Conservation (phyloP, 2,797 vertebrate species). For the Euphonia xanthogaster region DNA sequence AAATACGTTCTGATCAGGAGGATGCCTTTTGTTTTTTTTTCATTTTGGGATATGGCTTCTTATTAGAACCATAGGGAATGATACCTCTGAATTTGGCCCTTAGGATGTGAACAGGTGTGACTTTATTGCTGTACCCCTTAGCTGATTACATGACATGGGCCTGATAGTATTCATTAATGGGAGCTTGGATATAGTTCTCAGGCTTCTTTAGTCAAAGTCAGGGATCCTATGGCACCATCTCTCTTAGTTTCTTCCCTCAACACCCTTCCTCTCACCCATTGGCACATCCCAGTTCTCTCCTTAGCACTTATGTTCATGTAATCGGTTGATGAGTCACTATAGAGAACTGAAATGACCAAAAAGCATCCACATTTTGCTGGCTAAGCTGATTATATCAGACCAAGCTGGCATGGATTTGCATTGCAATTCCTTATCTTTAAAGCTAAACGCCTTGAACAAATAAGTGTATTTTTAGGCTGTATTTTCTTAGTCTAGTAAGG, state of each 20-base stretch:
- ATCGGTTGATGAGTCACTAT: not conserved
- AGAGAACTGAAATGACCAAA: not conserved
- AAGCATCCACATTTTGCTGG: not conserved
- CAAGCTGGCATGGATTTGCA: not conserved
- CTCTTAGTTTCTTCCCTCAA: not conserved
- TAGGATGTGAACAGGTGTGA: not conserved
- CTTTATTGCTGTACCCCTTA: not conserved
- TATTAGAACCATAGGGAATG: not conserved
- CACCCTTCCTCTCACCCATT: not conserved
- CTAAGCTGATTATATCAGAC: not conserved
- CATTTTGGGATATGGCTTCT: not conserved
- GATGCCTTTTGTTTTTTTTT: not conserved
- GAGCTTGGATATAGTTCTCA: not conserved
- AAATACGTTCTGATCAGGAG: not conserved
- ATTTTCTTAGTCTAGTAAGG: not conserved
- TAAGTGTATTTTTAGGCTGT: not conserved
- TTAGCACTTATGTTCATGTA: fast-evolving
- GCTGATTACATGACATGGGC: not conserved
- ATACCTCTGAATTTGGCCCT: not conserved
- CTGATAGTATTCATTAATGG: not conserved
- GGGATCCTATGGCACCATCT: not conserved
- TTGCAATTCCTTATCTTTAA: not conserved
- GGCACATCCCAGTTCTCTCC: not conserved
- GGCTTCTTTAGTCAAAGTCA: not conserved
- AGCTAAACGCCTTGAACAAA: not conserved